Evolutionary conservation across 2,888 invertebrate species (phyloP).

Genomic region (Limnephilus lunatus): DNA sequence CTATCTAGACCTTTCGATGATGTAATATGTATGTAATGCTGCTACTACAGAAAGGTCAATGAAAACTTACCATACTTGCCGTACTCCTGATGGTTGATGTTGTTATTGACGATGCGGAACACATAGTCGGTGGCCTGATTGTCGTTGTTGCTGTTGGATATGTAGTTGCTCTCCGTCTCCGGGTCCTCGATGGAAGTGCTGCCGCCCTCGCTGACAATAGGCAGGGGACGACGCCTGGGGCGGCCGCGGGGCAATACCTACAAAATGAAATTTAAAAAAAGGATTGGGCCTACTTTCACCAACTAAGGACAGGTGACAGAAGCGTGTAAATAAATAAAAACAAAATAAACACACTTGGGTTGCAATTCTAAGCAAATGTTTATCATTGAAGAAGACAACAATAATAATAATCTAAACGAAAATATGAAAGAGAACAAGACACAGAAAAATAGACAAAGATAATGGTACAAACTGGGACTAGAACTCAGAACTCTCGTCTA

Average conservation of each 20-base stretch:
- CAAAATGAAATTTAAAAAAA: not conserved
- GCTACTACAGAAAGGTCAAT: not conserved
- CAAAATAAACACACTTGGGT: too few species aligned
- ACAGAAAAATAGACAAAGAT: too few species aligned
- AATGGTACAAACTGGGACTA: too few species aligned
- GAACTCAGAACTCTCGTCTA: too few species aligned
- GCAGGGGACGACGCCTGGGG: slow-evolving; percentile 80
- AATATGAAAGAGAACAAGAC: too few species aligned
- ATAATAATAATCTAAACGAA: too few species aligned
- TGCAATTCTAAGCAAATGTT: too few species aligned
- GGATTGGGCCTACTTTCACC: not conserved
- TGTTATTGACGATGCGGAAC: slow-evolving; percentile 90
- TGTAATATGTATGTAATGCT: too few species aligned
- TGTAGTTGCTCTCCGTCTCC: slow-evolving; percentile 70
- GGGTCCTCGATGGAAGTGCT: slow-evolving; percentile 75
- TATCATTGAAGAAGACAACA: too few species aligned
- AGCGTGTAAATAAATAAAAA: too few species aligned
- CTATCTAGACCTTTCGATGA: too few species aligned
- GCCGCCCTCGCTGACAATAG: slow-evolving; percentile 80
- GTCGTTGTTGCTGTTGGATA: slow-evolving; percentile 72
- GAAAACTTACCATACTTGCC: slow-evolving; percentile 73
- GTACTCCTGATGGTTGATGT: slow-evolving; percentile 82
- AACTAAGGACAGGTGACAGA: not conserved
- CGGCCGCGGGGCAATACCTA: slow-evolving; percentile 79
- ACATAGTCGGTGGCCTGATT: slow-evolving; percentile 88